phyloP scores from a whole-genome alignment of 2,797 vertebrate species.

The Sebastes oblongus region DNA sequence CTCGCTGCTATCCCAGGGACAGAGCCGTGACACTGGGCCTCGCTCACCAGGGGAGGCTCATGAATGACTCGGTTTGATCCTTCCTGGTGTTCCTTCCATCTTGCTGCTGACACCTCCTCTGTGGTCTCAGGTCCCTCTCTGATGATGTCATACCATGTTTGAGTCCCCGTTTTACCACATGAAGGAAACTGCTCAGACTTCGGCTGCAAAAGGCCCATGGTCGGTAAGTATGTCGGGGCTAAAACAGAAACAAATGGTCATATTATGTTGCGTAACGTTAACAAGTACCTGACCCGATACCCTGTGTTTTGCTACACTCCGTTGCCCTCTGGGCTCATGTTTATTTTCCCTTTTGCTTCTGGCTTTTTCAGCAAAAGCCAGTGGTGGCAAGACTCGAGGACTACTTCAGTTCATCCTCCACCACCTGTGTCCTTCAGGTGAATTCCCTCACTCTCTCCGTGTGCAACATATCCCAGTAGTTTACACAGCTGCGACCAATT shows the following conservation, averaged over 20 bases:
- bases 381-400: neutral
- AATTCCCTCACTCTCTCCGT: constrained; percentile 29
- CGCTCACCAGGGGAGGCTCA: constrained; percentile 29
- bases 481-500: constrained; percentile 62
- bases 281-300: constrained; percentile 41
- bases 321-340: constrained; percentile 34
- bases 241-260: constrained; percentile 56
- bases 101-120: constrained; percentile 56
- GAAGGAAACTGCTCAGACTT: constrained; percentile 54
- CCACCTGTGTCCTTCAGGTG: constrained; percentile 69
- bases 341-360: constrained; percentile 32
- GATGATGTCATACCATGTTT: constrained; percentile 64
- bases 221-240: constrained; percentile 31
- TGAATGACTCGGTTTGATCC: constrained; percentile 66
- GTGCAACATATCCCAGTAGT: constrained; percentile 11
- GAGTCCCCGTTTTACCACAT: constrained; percentile 58
- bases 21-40: constrained; percentile 29
- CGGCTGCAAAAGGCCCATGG: constrained; percentile 24
- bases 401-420: constrained; percentile 2
- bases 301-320: constrained; percentile 43
- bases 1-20: constrained; percentile 24
- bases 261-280: constrained; percentile 29
- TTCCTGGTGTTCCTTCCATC: constrained; percentile 68
- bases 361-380: constrained; percentile 21
- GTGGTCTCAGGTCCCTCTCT: constrained; percentile 64